Conservation (phyloP, 2,888 invertebrate species). For the Sminthurinus aureus region DNA sequence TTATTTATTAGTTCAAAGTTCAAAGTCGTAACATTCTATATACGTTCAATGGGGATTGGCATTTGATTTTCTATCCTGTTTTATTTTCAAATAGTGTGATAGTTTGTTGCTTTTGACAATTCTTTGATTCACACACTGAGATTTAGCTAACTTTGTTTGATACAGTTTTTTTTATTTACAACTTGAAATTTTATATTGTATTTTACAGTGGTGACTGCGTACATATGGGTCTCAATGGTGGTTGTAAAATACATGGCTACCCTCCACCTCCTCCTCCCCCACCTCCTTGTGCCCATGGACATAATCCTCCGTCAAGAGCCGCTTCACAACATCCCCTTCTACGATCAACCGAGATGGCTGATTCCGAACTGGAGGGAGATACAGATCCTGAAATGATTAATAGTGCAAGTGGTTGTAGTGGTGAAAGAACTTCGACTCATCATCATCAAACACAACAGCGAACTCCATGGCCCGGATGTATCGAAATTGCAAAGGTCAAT, state of each 20-base stretch:
- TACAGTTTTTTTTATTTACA: neutral
- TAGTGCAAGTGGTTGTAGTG: constrained; percentile 17
- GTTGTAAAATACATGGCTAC: constrained; percentile 64
- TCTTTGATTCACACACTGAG: no score
- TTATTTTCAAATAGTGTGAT: no score
- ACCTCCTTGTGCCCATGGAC: constrained; percentile 39
- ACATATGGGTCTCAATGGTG: constrained; percentile 61
- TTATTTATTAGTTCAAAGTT: no score
- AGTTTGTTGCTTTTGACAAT: no score
- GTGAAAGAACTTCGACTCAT: neutral
- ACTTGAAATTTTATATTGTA: neutral
- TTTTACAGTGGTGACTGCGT: constrained; percentile 52
- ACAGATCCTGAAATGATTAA: constrained; percentile 51
- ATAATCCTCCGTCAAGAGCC: constrained; percentile 55
- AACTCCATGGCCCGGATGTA: constrained; percentile 80
- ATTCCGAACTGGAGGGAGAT: constrained; percentile 55
- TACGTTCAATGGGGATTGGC: no score
- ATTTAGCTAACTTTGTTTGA: no score
- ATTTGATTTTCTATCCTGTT: no score
- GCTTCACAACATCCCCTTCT: constrained; percentile 59
- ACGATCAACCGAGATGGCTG: constrained; percentile 58
- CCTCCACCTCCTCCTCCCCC: constrained; percentile 62
- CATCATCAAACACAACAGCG: constrained; percentile 24
- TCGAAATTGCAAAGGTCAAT: constrained; percentile 78
- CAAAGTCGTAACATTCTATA: no score